phyloP scores from a whole-genome alignment of 2,888 invertebrate species.

The Gymnocheta viridis region DNA sequence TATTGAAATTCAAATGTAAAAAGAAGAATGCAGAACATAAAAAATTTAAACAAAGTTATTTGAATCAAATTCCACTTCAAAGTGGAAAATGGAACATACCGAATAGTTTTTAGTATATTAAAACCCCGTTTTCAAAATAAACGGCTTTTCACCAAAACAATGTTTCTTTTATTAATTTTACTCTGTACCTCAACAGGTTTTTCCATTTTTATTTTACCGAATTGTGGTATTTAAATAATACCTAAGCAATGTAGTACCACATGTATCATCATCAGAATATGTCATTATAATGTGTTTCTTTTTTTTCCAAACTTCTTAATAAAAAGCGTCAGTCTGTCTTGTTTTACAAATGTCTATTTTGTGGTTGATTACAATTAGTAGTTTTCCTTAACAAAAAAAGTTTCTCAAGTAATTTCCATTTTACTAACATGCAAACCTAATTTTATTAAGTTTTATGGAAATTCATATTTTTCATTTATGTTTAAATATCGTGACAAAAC shows the following conservation, averaged over 20 bases:
- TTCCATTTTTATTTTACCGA: background rate
- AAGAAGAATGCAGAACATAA: no score
- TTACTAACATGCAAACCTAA: constrained; percentile 61
- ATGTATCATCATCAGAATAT: constrained; percentile 38
- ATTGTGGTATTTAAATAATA: background rate
- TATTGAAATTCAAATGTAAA: no score
- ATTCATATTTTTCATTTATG: constrained; percentile 58
- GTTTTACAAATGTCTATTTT: constrained; percentile 43
- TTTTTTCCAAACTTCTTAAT: constrained; percentile 24
- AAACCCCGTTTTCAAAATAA: no score
- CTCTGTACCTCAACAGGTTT: constrained; percentile 49
- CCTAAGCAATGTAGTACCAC: background rate
- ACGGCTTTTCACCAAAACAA: background rate
- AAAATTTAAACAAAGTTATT: no score
- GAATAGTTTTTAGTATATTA: no score
- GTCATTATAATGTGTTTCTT: constrained; percentile 48
- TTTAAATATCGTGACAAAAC: constrained; percentile 60
- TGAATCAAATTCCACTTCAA: no score
- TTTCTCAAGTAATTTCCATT: constrained; percentile 36
- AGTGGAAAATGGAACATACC: no score
- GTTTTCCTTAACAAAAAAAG: constrained; percentile 7
- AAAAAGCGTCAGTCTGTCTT: constrained; percentile 15
- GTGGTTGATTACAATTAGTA: constrained; percentile 43
- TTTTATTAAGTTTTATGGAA: constrained; percentile 62
- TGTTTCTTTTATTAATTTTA: background rate